A percentile compares a stretch with the other conserved stretches of the same genome.
Conservation (phyloP, 2,888 invertebrate species). For the Yponomeuta sedellus region DNA sequence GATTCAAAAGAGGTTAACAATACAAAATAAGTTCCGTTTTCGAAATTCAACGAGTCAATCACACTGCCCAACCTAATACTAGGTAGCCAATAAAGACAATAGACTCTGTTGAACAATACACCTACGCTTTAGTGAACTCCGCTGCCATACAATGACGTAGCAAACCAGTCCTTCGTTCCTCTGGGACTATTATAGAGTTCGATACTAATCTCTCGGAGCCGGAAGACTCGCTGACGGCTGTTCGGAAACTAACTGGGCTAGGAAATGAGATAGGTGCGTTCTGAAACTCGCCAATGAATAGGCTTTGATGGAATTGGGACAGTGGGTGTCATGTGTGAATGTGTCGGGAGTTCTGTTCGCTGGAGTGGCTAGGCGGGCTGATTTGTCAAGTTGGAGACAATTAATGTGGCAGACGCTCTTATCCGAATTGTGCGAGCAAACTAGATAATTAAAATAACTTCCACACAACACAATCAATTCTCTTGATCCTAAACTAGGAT, state of each 20-base stretch:
- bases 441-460: too few species aligned
- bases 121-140: neutral
- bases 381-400: neutral
- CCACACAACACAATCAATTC: too few species aligned
- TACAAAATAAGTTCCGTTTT: slow-evolving; percentile 25
- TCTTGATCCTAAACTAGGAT: too few species aligned
- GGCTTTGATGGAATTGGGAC: slow-evolving; percentile 55
- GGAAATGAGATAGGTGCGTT: slow-evolving; percentile 73
- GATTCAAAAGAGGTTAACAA: slow-evolving; percentile 49
- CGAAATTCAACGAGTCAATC: slow-evolving; percentile 14
- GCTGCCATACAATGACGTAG: slow-evolving; percentile 30
- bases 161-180: slow-evolving; percentile 52
- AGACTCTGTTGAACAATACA: slow-evolving; percentile 9
- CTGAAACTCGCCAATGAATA: slow-evolving; percentile 30
- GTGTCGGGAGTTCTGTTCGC: slow-evolving; percentile 15
- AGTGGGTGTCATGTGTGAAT: slow-evolving; percentile 23
- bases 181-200: slow-evolving; percentile 43
- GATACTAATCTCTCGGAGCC: slow-evolving; percentile 72
- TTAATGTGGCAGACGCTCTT: neutral
- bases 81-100: slow-evolving; percentile 5
- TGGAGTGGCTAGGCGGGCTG: neutral
- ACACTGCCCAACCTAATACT: slow-evolving; percentile 4
- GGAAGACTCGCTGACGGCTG: slow-evolving; percentile 67
- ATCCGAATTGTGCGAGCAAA: too few species aligned
- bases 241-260: slow-evolving; percentile 73